Evolutionary conservation across 1,140 invertebrate genomes (phyloP).

Genomic region (Drosophila chauvacae): DNA sequence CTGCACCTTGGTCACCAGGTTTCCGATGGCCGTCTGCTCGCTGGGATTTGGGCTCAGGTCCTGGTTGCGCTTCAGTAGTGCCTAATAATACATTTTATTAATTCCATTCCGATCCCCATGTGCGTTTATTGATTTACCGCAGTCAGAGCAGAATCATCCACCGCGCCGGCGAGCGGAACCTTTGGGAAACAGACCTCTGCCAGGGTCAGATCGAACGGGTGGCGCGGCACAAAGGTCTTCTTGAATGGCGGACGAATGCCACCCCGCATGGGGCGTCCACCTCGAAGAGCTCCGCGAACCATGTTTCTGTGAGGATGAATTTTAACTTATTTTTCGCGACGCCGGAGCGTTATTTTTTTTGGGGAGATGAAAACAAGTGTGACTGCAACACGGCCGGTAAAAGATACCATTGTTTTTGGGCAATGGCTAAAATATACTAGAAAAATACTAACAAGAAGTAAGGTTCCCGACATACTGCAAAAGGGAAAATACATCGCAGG

Average conservation of each 20-base stretch:
- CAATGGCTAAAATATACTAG: neutral
- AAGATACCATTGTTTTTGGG: neutral
- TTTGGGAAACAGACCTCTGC: constrained; percentile 94
- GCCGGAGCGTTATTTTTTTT: constrained; percentile 29
- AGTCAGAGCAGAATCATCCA: constrained; percentile 93
- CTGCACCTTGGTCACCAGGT: constrained; percentile 96
- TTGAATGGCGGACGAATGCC: constrained; percentile 87
- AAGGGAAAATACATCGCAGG: neutral
- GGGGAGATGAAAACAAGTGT: constrained; percentile 29
- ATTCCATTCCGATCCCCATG: constrained; percentile 19
- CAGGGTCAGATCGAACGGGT: constrained; percentile 95
- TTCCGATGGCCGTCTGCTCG: constrained; percentile 95
- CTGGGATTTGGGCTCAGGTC: constrained; percentile 95
- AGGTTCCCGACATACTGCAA: neutral
- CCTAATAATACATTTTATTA: constrained; percentile 85
- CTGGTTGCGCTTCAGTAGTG: constrained; percentile 94
- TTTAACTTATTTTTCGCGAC: constrained; percentile 45
- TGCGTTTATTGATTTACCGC: constrained; percentile 86
- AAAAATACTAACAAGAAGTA: neutral
- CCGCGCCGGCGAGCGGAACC: constrained; percentile 90
- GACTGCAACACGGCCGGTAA: neutral
- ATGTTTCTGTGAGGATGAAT: constrained; percentile 75
- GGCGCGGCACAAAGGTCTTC: constrained; percentile 91
- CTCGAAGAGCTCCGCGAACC: constrained; percentile 83
- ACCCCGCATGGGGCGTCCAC: constrained; percentile 89